Evolutionary conservation across 1,140 invertebrate species (phyloP), one percentile per base, ranked within the genome.

Genomic region (Heterodera carotae): DNA sequence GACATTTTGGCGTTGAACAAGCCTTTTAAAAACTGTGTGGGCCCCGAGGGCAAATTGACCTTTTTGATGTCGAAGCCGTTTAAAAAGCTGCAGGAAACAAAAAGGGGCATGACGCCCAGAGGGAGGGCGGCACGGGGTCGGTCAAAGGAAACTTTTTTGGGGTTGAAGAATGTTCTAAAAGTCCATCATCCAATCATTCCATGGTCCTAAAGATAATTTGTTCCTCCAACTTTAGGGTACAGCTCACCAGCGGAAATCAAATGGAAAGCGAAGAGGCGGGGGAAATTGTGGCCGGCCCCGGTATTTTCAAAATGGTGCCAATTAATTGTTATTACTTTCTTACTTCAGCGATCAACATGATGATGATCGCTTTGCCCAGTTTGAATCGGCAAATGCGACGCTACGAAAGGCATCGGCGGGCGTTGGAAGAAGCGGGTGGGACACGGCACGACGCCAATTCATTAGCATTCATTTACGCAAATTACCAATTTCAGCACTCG

Each of bases 351-450:
- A 81, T 87, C 10, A 87, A 87, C 76, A 77, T 87, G 36, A 81
- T 86, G 82, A 86, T 86, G 85, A 67, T 84, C 39, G 85, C 85
- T 4, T 77, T 86, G 4, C 85, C 85, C 10, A 82, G 85, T 15
- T 81, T 86, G 79, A 79, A 84, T 8, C 76, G 77, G 18, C 81
- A 82, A n/a, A 87, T 86, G 59, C 29, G 77, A 62, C 82, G 81
- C 48, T 87, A 77, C 68, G 85, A 86, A 69, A 62, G 85, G 22
- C 85, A 86, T 33, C 72, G 78, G 67, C 64, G 71, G 33, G 85
- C 85, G 1, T 72, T 86, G 29, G 80, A 87, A 66, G 67, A 83
- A 15, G 85, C 85, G 80, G 86, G 84, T 84, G 84, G 84, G 27
- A 80, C 25, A 69, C 33, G 74, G 25, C n/a, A n/a, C n/a, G n/a